A percentile compares a stretch with the other conserved stretches of the same genome.
Conservation (phyloP, 2,888 invertebrate genomes). For the Synergus gifuensis region DNA sequence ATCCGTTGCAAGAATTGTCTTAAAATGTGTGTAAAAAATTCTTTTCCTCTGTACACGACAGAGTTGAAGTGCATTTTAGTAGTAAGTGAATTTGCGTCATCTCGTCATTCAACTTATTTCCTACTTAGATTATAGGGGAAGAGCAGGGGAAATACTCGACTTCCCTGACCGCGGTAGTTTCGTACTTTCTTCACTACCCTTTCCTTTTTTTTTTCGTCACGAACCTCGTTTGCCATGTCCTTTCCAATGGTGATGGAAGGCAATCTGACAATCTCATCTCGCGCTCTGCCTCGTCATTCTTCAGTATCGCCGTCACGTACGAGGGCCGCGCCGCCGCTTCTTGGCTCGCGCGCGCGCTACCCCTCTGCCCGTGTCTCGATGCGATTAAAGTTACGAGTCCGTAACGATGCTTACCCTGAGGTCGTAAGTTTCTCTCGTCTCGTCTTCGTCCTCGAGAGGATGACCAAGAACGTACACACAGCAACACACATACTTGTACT, state of each 20-base stretch:
- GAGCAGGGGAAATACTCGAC: neutral
- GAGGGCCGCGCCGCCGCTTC: conserved; percentile 51
- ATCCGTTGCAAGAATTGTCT: too few species aligned
- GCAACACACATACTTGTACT: conserved; percentile 36
- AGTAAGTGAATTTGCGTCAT: conserved; percentile 29
- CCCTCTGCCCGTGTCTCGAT: conserved; percentile 55
- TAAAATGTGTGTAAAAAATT: neutral
- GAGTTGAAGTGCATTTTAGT: neutral
- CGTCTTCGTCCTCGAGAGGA: conserved; percentile 31
- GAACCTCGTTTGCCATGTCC: conserved; percentile 41
- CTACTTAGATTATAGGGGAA: conserved; percentile 3
- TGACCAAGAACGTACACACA: conserved; percentile 6
- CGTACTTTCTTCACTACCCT: neutral
- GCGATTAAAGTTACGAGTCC: conserved; percentile 64
- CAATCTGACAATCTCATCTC: conserved; percentile 62
- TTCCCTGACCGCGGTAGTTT: conserved; percentile 1
- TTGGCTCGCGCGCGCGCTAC: conserved; percentile 52
- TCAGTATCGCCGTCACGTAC: conserved; percentile 62
- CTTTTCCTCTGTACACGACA: neutral
- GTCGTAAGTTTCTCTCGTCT: conserved; percentile 53
- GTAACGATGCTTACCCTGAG: conserved; percentile 59
- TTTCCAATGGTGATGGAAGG: conserved; percentile 52
- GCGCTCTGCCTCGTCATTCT: conserved; percentile 61
- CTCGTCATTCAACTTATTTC: conserved; percentile 12
- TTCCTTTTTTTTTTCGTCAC: conserved; percentile 24